Conservation (phyloP, 1,140 invertebrate species). For the Theocolax elegans region DNA sequence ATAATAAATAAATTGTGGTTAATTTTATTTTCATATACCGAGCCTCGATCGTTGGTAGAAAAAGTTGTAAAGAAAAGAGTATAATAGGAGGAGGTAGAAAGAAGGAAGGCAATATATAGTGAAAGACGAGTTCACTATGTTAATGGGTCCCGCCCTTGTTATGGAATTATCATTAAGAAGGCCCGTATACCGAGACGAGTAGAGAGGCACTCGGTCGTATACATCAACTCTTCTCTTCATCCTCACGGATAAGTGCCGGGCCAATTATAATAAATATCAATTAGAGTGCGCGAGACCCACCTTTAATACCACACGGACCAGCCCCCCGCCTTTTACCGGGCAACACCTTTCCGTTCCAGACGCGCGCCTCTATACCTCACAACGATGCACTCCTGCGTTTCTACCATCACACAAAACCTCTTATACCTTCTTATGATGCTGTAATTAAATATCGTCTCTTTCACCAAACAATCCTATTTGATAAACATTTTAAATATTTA, state of each 20-base stretch:
- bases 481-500: too few relatives aligned
- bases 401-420: too few relatives aligned
- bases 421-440: too few relatives aligned
- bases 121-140: conserved; percentile 45
- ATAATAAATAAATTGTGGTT: too few relatives aligned
- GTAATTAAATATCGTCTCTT: too few relatives aligned
- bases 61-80: too few relatives aligned
- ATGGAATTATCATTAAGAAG: conserved; percentile 50
- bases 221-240: conserved; percentile 51
- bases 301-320: conserved; percentile 10
- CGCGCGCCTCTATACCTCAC: conserved; percentile 4
- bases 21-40: too few relatives aligned
- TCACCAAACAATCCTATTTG: too few relatives aligned
- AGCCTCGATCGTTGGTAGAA: too few relatives aligned
- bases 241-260: conserved; percentile 54
- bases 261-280: conserved; percentile 63
- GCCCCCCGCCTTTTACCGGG: neutral
- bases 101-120: too few relatives aligned
- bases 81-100: too few relatives aligned
- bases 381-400: too few relatives aligned
- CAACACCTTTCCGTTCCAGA: conserved; percentile 29
- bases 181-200: conserved; percentile 47
- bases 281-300: conserved; percentile 45
- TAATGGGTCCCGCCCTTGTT: conserved; percentile 49
- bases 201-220: conserved; percentile 32